Base-by-base conservation (phyloP, 2,888 invertebrate species). In the Chouioia cunea region DNA sequence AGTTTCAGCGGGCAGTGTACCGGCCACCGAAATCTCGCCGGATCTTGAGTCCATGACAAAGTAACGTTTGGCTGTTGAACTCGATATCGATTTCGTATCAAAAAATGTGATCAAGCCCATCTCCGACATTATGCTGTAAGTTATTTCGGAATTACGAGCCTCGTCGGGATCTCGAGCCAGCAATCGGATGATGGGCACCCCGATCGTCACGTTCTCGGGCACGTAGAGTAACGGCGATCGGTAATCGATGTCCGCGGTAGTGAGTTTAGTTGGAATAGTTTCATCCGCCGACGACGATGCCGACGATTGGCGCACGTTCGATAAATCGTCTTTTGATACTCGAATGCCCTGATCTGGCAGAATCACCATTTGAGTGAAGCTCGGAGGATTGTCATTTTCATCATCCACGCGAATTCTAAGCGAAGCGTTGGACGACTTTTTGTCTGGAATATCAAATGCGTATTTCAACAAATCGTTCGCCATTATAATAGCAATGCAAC, bases 341-440 rank as follows among this genome's bases (percentile, higher is more conserved):
- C 91, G 90, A 22, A 93, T 87, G 10, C 89, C 90, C 76, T 92
- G 90, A 66, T 91, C 91, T 62, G 91, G 88, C 4, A 92, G 90
- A 47, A 94, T 89, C 0, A 90, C 88, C 77, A 94, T 90, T 79
- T 93, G 90, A 66, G 89, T 89, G 77, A 93, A 93, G 62, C 87
- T 87, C 0, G 94, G 94, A 15, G 89, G 81, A 82, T 95, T 95
- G 81, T 96, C 96, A 80, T 96, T 96, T 79, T 92, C 91, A 81
- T 96, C 96, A 4, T 91, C 88, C 23, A 96, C 86, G 0, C 87
- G 88, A 54, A 96, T 90, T 0, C 89, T 90, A 10, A 96, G 82
- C 78, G 91, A 90, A 0, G 93, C 92, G 82, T 93, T 91, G 0
- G 93, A 92, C 58, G 90, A 91, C 14, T 95, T 83, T 53, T 94